Base-by-base conservation (phyloP, 1,140 invertebrate species). In the Drosophila sp. region DNA sequence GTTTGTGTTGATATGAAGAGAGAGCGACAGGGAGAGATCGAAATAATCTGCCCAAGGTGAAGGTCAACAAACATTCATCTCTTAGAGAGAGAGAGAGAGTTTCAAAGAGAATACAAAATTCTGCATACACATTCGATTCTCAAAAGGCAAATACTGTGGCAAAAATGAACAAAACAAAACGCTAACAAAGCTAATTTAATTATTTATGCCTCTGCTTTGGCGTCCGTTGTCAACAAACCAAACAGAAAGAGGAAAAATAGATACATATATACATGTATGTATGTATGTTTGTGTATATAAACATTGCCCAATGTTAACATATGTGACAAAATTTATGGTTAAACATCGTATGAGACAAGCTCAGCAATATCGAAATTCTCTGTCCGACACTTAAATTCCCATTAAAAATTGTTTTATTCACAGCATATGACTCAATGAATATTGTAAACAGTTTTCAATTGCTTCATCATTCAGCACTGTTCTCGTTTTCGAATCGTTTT, bases 141-240 rank as follows among this genome's bases (percentile, higher is more conserved):
- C 11, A 23, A 70, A 74, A 33, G 23, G 29, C 62, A 64, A 78
- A 47, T 17, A 41, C 60, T 67, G 44, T 35, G 10, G 44, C 66
- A 66, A 62, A 78, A 44, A 72, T 40, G 63, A 57, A 68, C 44
- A 66, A 75, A 78, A 78, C 72, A 76, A 76, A 76, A 62, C 61
- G 73, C 73, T 66, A 76, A 76, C 69, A 87, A 80, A 80, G 73
- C 84, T 83, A 87, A 87, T 87, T 83, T 60, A 70, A 75, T 87
- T 80, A 78, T 87, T 76, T 82, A 79, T 79, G 82, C 79, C 55
- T 60, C 79, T 65, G 64, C 68, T 56, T 64, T 64, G 58, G 11
- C 44, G 65, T 61, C n/a, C 25, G 30, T 68, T 41, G 47, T 64
- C 44, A 64, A 47, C 56, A 70, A 76, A 60, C 33, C 41, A 79